Evolutionary conservation across 2,888 invertebrate species (phyloP), one percentile per base, ranked within the genome.

Genomic region (Aplocera efformata): DNA sequence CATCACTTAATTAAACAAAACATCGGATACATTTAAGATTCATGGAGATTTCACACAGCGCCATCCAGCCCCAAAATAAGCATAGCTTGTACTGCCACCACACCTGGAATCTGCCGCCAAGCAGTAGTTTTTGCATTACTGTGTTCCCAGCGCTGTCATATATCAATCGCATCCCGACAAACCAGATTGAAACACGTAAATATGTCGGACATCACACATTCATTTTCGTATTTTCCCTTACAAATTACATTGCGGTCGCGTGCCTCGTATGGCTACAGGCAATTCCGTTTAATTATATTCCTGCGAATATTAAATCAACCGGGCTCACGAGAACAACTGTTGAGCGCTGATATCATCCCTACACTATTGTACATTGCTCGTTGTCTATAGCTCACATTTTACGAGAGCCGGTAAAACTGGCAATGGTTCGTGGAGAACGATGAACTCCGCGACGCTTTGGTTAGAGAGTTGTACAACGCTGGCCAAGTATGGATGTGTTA

Each of bases 201-300:
- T 1, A 22, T 3, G 6, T n/a, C 20, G 20, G 20, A 22, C 6
- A 7, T 6, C 7, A 6, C 22, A 3, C 22, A n/a, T 22, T 6
- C 6, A n/a, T 22, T 6, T 5, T n/a, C 31, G 31, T 24, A 28
- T 38, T 37, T 36, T 10, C 7, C 17, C 28, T 24, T 22, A 22
- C 36, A 40, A 48, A 48, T 43, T 40, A 40, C 37, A 43, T 29
- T 34, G 48, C 21, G 39, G 33, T 22, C 7, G 28, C 31, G 1
- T 30, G 17, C n/a, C 17, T 34, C 33, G 30, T 33, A 25, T 7
- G 10, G 7, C 29, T 29, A 36, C 22, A 33, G 32, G 34, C 53
- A 48, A 50, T 50, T 42, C 34, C 32, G 42, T 46, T 53, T 53
- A 53, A 53, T 53, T 50, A 50, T 35, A 43, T 32, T 36, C 34